A percentile compares a stretch with the other conserved stretches of the same genome.
These are phyloP conservation scores for Pygoscelis antarcticus DNA, from an alignment of 2,113 vertebrate genomes.

Conservation along the genomic window DNA sequence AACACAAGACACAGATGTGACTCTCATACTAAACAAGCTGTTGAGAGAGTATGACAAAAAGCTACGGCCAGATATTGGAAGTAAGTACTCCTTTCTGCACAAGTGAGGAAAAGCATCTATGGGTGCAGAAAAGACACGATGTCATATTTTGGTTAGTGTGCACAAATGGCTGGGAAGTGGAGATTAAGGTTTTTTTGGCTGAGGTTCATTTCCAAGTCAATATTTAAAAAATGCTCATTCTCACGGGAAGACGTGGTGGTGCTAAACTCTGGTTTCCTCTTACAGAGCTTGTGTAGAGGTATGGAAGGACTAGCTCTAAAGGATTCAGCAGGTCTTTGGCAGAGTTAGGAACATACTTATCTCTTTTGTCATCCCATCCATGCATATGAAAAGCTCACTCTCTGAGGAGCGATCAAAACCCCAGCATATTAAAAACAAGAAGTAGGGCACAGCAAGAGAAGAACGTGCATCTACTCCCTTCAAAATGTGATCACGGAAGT, in stretches of 20 bases:
- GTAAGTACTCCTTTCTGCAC: slow-evolving; percentile 74
- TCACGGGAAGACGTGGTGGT: background rate
- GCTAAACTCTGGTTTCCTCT: background rate
- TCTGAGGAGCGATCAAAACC: background rate
- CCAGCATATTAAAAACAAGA: background rate
- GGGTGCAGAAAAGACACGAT: background rate
- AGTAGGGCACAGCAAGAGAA: background rate
- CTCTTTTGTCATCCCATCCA: background rate
- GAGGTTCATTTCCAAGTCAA: background rate
- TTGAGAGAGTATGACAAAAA: slow-evolving; percentile 95
- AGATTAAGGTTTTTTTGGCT: background rate
- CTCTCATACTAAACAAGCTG: slow-evolving; percentile 90
- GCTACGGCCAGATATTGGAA: slow-evolving; percentile 93
- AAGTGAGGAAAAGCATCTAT: background rate
- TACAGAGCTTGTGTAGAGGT: background rate
- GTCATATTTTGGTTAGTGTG: background rate
- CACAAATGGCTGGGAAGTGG: background rate
- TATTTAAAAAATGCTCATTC: background rate
- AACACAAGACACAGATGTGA: slow-evolving; percentile 88
- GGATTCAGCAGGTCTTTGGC: background rate
- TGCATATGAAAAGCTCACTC: background rate
- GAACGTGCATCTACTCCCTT: background rate
- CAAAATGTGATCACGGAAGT: background rate
- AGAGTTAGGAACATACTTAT: background rate
- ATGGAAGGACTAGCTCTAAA: background rate